These are phyloP conservation scores for Luperina nickerlii DNA, from an alignment of 2,888 invertebrate genomes.

Conservation along the genomic window DNA sequence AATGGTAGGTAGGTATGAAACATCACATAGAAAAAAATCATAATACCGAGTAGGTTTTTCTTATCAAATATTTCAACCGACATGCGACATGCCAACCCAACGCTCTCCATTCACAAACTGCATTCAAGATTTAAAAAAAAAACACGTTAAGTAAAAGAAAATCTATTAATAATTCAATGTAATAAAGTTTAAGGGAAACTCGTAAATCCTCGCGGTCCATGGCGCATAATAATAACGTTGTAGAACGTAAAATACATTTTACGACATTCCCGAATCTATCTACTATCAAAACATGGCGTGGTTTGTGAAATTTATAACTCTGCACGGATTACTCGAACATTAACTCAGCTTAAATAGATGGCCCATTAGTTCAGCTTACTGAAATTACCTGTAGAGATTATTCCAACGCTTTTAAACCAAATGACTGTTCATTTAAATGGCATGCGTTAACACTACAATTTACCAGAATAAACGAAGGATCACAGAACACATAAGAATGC, in stretches of 20 bases:
- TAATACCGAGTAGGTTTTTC: conserved; percentile 10
- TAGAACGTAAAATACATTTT: conserved; percentile 83
- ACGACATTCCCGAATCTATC: conserved; percentile 77
- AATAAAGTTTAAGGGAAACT: conserved; percentile 80
- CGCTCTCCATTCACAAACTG: conserved; percentile 51
- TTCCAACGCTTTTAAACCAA: conserved; percentile 43
- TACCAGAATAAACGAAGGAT: conserved; percentile 37
- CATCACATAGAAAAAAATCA: background rate
- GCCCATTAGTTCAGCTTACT: conserved; percentile 49
- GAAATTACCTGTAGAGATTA: conserved; percentile 49
- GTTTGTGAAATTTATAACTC: conserved; percentile 74
- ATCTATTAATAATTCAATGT: conserved; percentile 69
- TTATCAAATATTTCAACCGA: conserved; percentile 27
- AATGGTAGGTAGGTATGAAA: background rate
- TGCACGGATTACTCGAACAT: conserved; percentile 52
- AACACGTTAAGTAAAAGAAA: conserved; percentile 53
- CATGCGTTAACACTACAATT: conserved; percentile 47
- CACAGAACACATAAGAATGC: conserved; percentile 53
- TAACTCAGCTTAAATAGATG: conserved; percentile 54
- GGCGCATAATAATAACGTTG: conserved; percentile 80
- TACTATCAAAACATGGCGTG: conserved; percentile 75
- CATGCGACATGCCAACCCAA: conserved; percentile 25
- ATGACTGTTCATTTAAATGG: conserved; percentile 47
- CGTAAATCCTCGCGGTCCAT: conserved; percentile 81
- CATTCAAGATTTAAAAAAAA: conserved; percentile 49